Base-by-base conservation (phyloP, 2,888 invertebrate genomes). In the Cremastobaeus sp. region DNA sequence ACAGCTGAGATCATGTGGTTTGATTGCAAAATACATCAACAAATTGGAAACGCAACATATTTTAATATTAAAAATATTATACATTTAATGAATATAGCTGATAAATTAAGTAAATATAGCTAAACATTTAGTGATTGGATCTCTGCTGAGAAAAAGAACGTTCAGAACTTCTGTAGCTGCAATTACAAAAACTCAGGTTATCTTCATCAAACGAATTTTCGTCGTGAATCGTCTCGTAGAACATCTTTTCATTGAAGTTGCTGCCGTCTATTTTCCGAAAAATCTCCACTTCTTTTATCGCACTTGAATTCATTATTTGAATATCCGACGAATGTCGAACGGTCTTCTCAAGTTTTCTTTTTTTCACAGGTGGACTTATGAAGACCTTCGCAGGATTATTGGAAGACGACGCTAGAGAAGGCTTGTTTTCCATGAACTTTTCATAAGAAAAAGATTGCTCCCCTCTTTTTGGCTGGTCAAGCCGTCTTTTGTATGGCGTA, bases 261-360 rank as follows among this genome's bases (percentile, higher is more conserved):
- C 70, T 74, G 2, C 79, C 81, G 52, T 82, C 83, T 28, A 81
- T 82, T 15, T 77, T 35, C 34, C 68, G 76, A 28, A 83, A 84
- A 17, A 81, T 81, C 6, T 71, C 54, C 14, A 78, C 81, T 74
- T 83, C 82, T 47, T 79, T 81, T 6, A 32, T 8, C 1, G 65
- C 69, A 35, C 74, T 74, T 18, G 65, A 65, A 34, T 9, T 35
- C 54, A 74, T 54, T 3, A 64, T 34, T 50, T 35, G 8, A 12
- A 71, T 21, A 17, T 45, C 47, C 0, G 12, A 76, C 64, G 5
- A 66, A 77, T 4, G 30, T 50, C 14, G 17, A 50, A 21, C 12
- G 45, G 0, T 76, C 71, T 6, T 72, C 8, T 0, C 54, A 18
- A 17, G 62, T 78, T 20, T 62, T 15, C 6, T 69, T 64, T 12